Evolutionary conservation across 2,113 vertebrate genomes (phyloP).

Genomic region (Oostethus manadensis): DNA sequence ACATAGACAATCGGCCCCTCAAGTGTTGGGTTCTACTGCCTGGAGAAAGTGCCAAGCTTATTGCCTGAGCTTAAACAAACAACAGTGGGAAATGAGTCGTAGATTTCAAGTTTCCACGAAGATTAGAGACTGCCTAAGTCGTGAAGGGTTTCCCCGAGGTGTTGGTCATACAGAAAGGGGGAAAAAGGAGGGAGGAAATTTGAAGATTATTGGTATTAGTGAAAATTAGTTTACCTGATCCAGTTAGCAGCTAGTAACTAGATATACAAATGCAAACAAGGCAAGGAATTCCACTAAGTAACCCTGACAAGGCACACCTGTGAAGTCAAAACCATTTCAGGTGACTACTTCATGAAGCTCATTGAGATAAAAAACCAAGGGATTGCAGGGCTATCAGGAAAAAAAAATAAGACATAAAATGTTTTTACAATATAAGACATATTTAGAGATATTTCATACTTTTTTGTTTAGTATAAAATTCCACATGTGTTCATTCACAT

Average conservation of each 20-base stretch:
- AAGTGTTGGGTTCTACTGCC: constrained; percentile 9
- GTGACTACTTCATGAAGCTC: too few relatives aligned
- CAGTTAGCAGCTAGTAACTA: constrained; percentile 30
- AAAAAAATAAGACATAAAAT: too few relatives aligned
- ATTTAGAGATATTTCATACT: too few relatives aligned
- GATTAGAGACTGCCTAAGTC: constrained; percentile 63
- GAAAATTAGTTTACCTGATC: constrained; percentile 49
- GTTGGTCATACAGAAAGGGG: constrained; percentile 20
- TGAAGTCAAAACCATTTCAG: too few relatives aligned
- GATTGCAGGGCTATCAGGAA: too few relatives aligned
- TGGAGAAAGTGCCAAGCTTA: constrained; percentile 16
- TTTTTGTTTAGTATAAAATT: too few relatives aligned
- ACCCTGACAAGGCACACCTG: too few relatives aligned
- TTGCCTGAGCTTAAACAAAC: constrained; percentile 56
- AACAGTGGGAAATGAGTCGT: constrained; percentile 52
- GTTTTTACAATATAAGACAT: too few relatives aligned
- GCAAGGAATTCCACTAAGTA: too few relatives aligned
- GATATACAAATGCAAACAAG: too few relatives aligned
- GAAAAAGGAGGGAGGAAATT: constrained; percentile 32
- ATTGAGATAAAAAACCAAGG: too few relatives aligned
- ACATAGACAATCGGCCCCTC: constrained; percentile 19
- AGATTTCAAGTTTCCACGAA: constrained; percentile 65
- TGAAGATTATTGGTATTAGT: constrained; percentile 38
- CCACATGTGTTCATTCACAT: too few relatives aligned
- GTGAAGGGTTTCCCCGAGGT: constrained; percentile 49